Base-by-base conservation (phyloP, 2,888 invertebrate species). In the Aspidapion aeneum region DNA sequence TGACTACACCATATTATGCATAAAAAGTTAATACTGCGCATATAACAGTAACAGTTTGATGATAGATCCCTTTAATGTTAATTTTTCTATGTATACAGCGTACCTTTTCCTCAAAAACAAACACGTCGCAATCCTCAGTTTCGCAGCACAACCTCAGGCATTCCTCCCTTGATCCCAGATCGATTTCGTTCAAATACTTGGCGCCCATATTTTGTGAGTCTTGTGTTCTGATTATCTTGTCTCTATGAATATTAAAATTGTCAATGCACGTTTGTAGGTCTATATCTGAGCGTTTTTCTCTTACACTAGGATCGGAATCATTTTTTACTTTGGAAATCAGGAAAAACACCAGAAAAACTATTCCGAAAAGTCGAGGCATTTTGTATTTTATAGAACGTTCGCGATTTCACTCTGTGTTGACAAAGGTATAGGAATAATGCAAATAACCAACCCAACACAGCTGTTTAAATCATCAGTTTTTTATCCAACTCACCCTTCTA, bases 31-130 rank as follows among this genome's bases (percentile, higher is more conserved):
- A n/a, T n/a, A n/a, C n/a, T n/a, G n/a, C n/a, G n/a, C n/a, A n/a
- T n/a, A n/a, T n/a, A n/a, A n/a, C n/a, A n/a, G n/a, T n/a, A n/a
- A n/a, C n/a, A n/a, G n/a, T n/a, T n/a, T n/a, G n/a, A n/a, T n/a
- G n/a, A n/a, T n/a, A n/a, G n/a, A n/a, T n/a, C n/a, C n/a, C n/a
- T n/a, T n/a, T n/a, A n/a, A n/a, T n/a, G n/a, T n/a, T n/a, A n/a
- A n/a, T n/a, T n/a, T n/a, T n/a, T n/a, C n/a, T n/a, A n/a, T n/a
- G n/a, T n/a, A n/a, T n/a, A n/a, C n/a, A 35, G 12, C 35, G 74
- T 75, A 92, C 93, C 88, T 94, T 95, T 77, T 95, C 93, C 79
- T 96, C 95, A 77, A 91, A 96, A 70, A 96, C 91, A 79, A 94
- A 95, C 20, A 95, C 94, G 80, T 96, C 94, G 79, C 96, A 96